Evolutionary conservation across 92 coral and sea anemone species (phyloP), one percentile per base, ranked within the genome.

Genomic region (Scolanthus callimorphus): DNA sequence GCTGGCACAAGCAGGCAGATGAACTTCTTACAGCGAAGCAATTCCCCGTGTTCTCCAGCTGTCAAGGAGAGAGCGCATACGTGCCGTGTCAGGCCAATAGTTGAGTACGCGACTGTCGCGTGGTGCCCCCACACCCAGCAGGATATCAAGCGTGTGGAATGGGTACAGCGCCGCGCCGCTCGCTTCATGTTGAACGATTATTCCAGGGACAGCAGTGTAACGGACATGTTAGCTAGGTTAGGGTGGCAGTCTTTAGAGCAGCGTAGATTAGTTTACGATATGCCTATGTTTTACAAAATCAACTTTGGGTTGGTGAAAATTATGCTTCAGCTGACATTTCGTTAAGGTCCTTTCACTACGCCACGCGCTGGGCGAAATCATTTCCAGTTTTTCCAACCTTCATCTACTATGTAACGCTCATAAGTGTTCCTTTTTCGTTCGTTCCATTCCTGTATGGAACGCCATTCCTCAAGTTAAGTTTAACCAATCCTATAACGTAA

Each of bases 41-140:
- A 48, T 11, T 29, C 59, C 3, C 8, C 46, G 20, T 63, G 70
- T 37, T 8, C 20, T 25, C 4, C 25, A 20, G 17, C 23, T 21
- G 57, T 47, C 27, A 63, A 61, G 53, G 70, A 63, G 27, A 25
- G 31, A 25, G 70, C 70, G 9, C 29, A 63, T 41, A 29, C 20
- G 17, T 12, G 70, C 29, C 59, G 48, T 17, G 59, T 49, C 8
- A 27, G 58, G 20, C 61, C 61, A 8, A 27, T 25, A 25, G 38
- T 55, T 1, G 70, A 63, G 34, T 63, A 63, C 27, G 69, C 59
- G n/a, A 49, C 29, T 50, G 21, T 15, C 4, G 39, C 59, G 13
- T 63, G 70, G 59, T 27, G 27, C 20, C 70, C 70, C 6, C 20
- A 47, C 20, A 63, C 70, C 17, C 52, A 46, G 11, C 12, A 19